Evolutionary conservation across 2,113 vertebrate species (phyloP).

Genomic region (Pycnonotus jocosus): DNA sequence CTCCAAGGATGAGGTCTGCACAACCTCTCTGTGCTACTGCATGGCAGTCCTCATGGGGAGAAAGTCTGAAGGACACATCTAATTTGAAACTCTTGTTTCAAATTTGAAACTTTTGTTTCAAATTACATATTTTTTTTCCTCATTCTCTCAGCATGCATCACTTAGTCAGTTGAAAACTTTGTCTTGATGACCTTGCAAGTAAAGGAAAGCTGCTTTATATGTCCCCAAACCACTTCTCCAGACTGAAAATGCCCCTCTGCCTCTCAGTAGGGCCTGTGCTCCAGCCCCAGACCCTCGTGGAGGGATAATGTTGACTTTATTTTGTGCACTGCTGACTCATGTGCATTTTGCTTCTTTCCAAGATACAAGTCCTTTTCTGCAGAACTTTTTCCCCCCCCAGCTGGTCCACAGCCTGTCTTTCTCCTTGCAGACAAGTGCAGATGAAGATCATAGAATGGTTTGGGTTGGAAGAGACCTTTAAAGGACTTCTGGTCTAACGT

Average conservation of each 20-base stretch:
- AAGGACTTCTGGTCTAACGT: not conserved
- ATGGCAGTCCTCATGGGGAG: not conserved
- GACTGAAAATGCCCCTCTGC: not conserved
- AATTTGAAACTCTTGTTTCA: not conserved
- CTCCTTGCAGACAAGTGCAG: not conserved
- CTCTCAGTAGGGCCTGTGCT: not conserved
- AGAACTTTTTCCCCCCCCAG: too few relatives aligned
- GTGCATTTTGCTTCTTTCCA: not conserved
- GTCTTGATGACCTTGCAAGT: not conserved
- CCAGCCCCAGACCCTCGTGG: accelerated
- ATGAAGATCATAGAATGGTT: not conserved
- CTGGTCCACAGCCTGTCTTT: not conserved
- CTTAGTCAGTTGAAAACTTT: not conserved
- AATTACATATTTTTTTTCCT: not conserved
- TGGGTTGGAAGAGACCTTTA: not conserved
- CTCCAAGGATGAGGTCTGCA: not conserved
- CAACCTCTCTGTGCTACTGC: not conserved
- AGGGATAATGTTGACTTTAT: not conserved
- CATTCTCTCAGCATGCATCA: not conserved
- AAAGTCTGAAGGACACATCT: not conserved
- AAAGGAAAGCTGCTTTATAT: not conserved
- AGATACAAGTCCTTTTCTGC: too few relatives aligned
- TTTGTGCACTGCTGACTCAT: not conserved
- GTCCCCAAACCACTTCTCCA: not conserved
- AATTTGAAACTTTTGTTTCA: too few relatives aligned